Evolutionary conservation across 2,888 invertebrate genomes (phyloP), one percentile per base, ranked within the genome.

Genomic region (Blastobasis lacticolella): DNA sequence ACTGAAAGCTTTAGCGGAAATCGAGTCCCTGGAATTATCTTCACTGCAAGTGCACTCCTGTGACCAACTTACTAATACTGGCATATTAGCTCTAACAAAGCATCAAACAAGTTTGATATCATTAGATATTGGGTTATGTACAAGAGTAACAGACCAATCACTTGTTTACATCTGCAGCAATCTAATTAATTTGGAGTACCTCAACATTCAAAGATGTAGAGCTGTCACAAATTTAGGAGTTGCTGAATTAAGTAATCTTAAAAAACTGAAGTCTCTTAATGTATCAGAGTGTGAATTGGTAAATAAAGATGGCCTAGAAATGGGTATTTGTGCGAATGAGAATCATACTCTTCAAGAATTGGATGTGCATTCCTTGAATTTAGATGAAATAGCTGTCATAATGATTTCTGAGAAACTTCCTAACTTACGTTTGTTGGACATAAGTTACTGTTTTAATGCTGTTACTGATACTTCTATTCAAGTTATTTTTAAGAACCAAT

Each of bases 391-490:
- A 57, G 90, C 91, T 38, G 78, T 94, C 5, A 89, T 91, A 50
- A 81, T 85, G 64, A 84, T 94, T 52, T 90, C 92, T 6, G 87
- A 89, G 61, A 87, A 83, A 58, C 78, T 93, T 51, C 89, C 89
- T 1, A 89, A 90, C 53, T 75, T 94, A 45, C 85, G 79, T 0
- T 74, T 85, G 36, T 78, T 94, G 36, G 92, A 94, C 68, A 69
- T 94, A 46, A 91, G 91, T 53, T 91, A 90, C 60, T 94, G 94
- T 68, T 91, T 92, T 59, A 91, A 90, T 78, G 91, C 91, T n/a
- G 91, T 94, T 1, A 93, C 93, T 4, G 93, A 94, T 66, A 85
- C 86, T 54, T 91, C 91, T 10, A 83, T 94, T 50, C 92, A 94
- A 80, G 90, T 90, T 45, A 89, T 94, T 58, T 92, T 93, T 55